phyloP scores from a whole-genome alignment of 2,113 vertebrate species.

The Cathartes aura region DNA sequence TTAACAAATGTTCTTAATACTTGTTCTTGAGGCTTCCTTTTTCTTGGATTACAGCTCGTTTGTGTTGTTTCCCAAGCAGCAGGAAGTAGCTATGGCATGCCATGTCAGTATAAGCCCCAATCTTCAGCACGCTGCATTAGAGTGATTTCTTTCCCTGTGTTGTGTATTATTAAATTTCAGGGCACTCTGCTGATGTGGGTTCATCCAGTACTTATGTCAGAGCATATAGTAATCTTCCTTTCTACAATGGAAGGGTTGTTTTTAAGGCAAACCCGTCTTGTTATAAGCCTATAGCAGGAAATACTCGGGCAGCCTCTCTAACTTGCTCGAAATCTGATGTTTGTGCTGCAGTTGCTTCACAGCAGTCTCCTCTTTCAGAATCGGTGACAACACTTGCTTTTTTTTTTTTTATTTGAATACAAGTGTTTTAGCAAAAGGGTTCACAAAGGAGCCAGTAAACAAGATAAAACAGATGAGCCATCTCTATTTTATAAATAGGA shows the following conservation, averaged over 20 bases:
- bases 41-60: neutral
- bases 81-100: neutral
- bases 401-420: neutral
- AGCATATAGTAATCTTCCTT: neutral
- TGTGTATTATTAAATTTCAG: neutral
- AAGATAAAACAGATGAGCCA: neutral
- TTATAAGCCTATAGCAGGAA: neutral
- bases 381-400: neutral
- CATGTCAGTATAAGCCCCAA: neutral
- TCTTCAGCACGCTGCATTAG: neutral
- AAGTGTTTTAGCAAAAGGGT: neutral
- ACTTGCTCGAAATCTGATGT: neutral
- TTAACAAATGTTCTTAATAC: slow-evolving; percentile 52
- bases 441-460: neutral
- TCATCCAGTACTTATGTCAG: neutral
- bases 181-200: neutral
- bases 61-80: neutral
- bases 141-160: neutral
- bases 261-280: neutral
- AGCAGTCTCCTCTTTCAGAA: slow-evolving; percentile 11
- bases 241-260: neutral
- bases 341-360: slow-evolving; percentile 24
- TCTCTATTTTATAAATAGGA: neutral
- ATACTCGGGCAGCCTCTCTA: neutral
- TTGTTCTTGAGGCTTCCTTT: neutral